Conservation (phyloP, 2,888 invertebrate genomes). For the Cephonodes hylas region DNA sequence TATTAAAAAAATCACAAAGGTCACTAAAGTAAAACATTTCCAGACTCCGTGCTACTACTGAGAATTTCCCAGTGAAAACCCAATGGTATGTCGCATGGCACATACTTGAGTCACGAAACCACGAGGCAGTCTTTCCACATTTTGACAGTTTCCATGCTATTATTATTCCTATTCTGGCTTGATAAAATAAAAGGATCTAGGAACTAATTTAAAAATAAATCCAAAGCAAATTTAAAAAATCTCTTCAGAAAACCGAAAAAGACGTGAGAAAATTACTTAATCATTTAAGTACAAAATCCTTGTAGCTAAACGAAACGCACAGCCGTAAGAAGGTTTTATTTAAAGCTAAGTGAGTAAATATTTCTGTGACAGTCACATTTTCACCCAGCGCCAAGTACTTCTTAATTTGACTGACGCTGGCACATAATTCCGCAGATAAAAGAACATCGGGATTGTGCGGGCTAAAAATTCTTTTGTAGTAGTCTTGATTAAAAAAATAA, state of each 20-base stretch:
- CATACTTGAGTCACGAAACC: no score
- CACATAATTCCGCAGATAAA: background rate
- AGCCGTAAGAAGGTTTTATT: background rate
- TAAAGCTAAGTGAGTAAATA: background rate
- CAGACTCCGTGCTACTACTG: no score
- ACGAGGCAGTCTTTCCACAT: no score
- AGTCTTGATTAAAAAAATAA: background rate
- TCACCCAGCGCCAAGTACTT: background rate
- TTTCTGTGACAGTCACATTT: background rate
- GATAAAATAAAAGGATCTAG: no score
- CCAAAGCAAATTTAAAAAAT: no score
- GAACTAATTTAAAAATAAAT: no score
- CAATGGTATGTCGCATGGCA: no score
- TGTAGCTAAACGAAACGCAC: background rate
- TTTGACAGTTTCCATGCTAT: no score
- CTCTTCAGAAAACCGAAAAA: background rate
- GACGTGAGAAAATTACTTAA: background rate
- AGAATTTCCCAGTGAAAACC: no score
- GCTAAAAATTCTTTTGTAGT: background rate
- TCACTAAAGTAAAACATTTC: no score
- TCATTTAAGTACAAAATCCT: background rate
- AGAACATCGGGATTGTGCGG: background rate
- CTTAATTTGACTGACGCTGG: conserved; percentile 2
- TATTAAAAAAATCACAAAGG: no score
- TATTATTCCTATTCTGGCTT: no score